Evolutionary conservation across 2,113 vertebrate genomes (phyloP).

Genomic region (Corythaixoides concolor): DNA sequence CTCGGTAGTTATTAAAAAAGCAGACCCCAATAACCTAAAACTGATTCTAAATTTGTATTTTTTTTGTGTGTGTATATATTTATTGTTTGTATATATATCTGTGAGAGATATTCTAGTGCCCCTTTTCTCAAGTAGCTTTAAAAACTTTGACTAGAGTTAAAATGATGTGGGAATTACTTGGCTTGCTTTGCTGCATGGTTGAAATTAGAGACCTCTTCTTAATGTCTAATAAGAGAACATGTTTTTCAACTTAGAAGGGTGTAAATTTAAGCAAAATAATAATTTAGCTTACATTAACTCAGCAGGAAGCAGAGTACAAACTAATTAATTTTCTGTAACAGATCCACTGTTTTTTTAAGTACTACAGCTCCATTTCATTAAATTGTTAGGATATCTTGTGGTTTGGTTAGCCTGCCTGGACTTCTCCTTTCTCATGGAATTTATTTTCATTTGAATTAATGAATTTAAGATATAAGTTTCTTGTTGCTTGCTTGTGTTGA

Average conservation of each 20-base stretch:
- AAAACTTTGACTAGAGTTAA: neutral
- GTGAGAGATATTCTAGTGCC: neutral
- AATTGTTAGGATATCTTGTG: constrained; percentile 39
- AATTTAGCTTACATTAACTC: constrained; percentile 76
- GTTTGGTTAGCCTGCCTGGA: constrained; percentile 9
- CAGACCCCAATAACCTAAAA: neutral
- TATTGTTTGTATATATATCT: neutral
- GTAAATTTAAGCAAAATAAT: constrained; percentile 75
- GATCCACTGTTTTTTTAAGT: constrained; percentile 57
- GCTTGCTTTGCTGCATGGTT: neutral
- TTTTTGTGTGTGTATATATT: neutral
- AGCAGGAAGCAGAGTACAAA: constrained; percentile 67
- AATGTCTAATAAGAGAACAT: constrained; percentile 41
- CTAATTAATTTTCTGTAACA: constrained; percentile 63
- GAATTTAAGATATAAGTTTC: neutral
- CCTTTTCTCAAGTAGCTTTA: constrained; percentile 17
- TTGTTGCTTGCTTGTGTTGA: neutral
- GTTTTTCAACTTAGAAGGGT: constrained; percentile 55
- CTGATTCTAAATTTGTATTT: neutral
- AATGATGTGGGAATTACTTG: constrained; percentile 2
- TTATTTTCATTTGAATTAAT: neutral
- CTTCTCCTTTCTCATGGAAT: neutral
- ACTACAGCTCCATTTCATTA: constrained; percentile 46
- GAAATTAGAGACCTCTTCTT: constrained; percentile 47
- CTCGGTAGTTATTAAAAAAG: neutral